Evolutionary conservation across 2,888 invertebrate species (phyloP), one percentile per base, ranked within the genome.

Genomic region (Hermaeophaga mercurialis): DNA sequence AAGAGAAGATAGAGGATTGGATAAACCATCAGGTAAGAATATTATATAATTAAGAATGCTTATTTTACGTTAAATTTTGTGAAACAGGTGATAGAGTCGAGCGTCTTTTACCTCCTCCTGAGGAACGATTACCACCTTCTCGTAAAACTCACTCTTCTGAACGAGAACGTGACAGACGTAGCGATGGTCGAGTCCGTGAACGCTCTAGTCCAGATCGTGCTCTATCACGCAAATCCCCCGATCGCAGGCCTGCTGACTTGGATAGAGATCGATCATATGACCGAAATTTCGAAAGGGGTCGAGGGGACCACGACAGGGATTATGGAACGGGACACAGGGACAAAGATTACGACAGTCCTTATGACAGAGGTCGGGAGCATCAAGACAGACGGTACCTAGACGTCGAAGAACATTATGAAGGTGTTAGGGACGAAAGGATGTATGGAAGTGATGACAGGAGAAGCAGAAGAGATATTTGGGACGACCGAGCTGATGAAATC

Each of bases 41-140:
- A 17, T 34, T n/a, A n/a, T n/a, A n/a, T n/a, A n/a, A n/a, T n/a
- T n/a, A n/a, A n/a, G n/a, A n/a, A n/a, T n/a, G n/a, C n/a, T n/a
- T n/a, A n/a, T n/a, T n/a, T n/a, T n/a, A n/a, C n/a, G n/a, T n/a
- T n/a, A n/a, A n/a, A n/a, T n/a, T n/a, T n/a, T n/a, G n/a, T n/a
- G n/a, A n/a, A n/a, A n/a, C 49, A 66, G 66, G 75, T 9, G 79
- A 83, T 67, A 81, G 67, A 45, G 82, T 83, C 68, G 86, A 87
- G 68, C 80, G 87, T 38, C 75, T 87, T 26, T 72, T 87, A 19
- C 85, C 86, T 0, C 78, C 85, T 46, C 84, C 85, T 9, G 84
- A 85, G 57, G 87, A 87, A 66, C 79, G 88, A 4, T 78, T 87
- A 47, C 74, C 77, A 5, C 73, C 76, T n/a, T 59, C 62, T 12